Conservation (phyloP, 2,113 vertebrate species). For the Phoenicopterus ruber region DNA sequence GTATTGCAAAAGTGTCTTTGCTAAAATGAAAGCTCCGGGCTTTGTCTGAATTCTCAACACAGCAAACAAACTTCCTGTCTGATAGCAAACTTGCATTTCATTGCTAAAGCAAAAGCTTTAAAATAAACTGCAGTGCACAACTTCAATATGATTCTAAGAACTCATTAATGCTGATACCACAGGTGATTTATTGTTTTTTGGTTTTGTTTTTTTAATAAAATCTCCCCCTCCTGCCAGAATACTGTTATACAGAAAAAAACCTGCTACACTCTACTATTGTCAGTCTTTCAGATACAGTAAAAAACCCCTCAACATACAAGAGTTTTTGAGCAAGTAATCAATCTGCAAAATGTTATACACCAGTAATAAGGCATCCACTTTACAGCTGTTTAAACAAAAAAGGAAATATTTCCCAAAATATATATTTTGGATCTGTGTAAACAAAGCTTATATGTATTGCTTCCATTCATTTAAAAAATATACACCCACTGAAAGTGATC, state of each 20-base stretch:
- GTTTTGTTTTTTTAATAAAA: background rate
- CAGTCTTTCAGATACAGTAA: slow-evolving; percentile 54
- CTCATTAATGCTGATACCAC: slow-evolving; percentile 39
- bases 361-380: slow-evolving; percentile 62
- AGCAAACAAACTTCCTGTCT: slow-evolving; percentile 46
- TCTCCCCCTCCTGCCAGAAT: slow-evolving; percentile 21
- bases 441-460: slow-evolving; percentile 68
- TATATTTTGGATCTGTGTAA: slow-evolving; percentile 71
- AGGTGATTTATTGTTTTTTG: slow-evolving; percentile 31
- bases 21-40: slow-evolving; percentile 50
- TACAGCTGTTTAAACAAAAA: slow-evolving; percentile 50
- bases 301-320: slow-evolving; percentile 49
- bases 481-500: slow-evolving; percentile 48
- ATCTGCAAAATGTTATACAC: slow-evolving; percentile 43
- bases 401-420: slow-evolving; percentile 54
- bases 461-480: slow-evolving; percentile 51
- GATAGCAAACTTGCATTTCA: slow-evolving; percentile 58
- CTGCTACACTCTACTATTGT: background rate
- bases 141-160: slow-evolving; percentile 63
- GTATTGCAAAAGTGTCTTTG: background rate
- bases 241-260: slow-evolving; percentile 49
- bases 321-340: slow-evolving; percentile 43
- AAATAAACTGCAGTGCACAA: slow-evolving; percentile 53
- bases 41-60: slow-evolving; percentile 30
- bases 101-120: slow-evolving; percentile 17